phyloP scores from a whole-genome alignment of 2,797 vertebrate species.

The Microcaecilia unicolor region DNA sequence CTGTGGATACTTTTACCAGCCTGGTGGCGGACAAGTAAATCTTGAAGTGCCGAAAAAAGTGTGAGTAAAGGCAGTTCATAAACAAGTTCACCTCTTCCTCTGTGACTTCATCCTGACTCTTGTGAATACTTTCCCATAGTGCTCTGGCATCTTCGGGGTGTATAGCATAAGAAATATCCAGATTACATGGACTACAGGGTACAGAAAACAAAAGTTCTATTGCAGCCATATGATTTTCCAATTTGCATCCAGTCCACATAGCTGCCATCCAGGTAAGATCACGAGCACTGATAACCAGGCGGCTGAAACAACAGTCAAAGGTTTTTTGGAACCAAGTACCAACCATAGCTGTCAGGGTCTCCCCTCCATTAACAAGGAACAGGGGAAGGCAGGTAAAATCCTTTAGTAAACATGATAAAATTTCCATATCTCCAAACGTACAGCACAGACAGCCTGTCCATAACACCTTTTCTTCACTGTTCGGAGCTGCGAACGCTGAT shows the following conservation, averaged over 20 bases:
- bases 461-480: constrained; percentile 47
- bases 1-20: constrained; percentile 73
- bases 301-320: constrained; percentile 82
- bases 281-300: constrained; percentile 65
- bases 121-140: constrained; percentile 75
- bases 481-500: constrained; percentile 28
- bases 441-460: constrained; percentile 87
- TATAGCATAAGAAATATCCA: constrained; percentile 73
- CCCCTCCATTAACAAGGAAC: constrained; percentile 66
- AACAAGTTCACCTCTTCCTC: constrained; percentile 75
- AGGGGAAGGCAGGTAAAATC: constrained; percentile 81
- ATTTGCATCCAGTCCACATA: constrained; percentile 75
- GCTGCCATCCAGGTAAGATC: constrained; percentile 79
- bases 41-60: constrained; percentile 87
- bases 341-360: constrained; percentile 57
- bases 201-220: constrained; percentile 74
- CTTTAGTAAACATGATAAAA: constrained; percentile 51
- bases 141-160: constrained; percentile 72
- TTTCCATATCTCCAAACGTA: constrained; percentile 58
- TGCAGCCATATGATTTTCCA: constrained; percentile 37
- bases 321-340: constrained; percentile 78
- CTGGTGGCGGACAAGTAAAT: constrained; percentile 73
- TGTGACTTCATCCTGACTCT: constrained; percentile 48
- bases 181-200: constrained; percentile 47
- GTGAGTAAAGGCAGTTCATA: constrained; percentile 69